A percentile compares a stretch with the other conserved stretches of the same genome.
phyloP scores from a whole-genome alignment of 2,113 vertebrate genomes.

The Carassius carassius region DNA sequence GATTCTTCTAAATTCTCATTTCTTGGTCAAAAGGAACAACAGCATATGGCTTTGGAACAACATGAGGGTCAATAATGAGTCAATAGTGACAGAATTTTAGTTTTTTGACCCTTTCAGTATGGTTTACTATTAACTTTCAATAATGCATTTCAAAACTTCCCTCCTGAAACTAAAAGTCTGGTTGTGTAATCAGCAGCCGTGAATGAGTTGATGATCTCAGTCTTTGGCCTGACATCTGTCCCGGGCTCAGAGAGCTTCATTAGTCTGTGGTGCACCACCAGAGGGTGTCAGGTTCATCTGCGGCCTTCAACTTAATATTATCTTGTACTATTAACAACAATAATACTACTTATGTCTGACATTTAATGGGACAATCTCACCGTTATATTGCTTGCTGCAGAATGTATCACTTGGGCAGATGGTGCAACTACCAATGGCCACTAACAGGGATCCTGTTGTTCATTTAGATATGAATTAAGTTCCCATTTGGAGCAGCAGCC shows the following conservation, averaged over 20 bases:
- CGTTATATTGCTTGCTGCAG: constrained; percentile 3
- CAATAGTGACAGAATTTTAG: background rate
- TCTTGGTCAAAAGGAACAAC: background rate
- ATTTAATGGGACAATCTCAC: constrained; percentile 19
- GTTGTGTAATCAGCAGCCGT: background rate
- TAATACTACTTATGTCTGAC: constrained; percentile 28
- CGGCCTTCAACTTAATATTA: constrained; percentile 2
- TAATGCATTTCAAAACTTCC: background rate
- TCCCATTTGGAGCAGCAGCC: background rate
- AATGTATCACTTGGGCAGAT: background rate
- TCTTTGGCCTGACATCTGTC: constrained; percentile 12
- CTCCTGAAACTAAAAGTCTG: constrained; percentile 3
- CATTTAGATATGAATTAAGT: background rate
- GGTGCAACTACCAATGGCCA: background rate
- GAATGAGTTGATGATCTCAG: constrained; percentile 21
- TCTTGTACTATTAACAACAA: constrained; percentile 12
- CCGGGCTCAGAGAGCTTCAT: constrained; percentile 14
- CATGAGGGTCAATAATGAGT: background rate
- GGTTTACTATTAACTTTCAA: constrained; percentile 2
- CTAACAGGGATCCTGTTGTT: background rate
- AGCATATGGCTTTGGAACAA: background rate
- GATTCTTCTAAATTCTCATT: background rate
- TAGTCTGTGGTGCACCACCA: constrained; percentile 5
- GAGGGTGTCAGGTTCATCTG: constrained; percentile 32
- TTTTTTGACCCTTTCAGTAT: background rate